Evolutionary conservation across 2,113 vertebrate species (phyloP), one percentile per base, ranked within the genome.

Genomic region (Ursus arctos): DNA sequence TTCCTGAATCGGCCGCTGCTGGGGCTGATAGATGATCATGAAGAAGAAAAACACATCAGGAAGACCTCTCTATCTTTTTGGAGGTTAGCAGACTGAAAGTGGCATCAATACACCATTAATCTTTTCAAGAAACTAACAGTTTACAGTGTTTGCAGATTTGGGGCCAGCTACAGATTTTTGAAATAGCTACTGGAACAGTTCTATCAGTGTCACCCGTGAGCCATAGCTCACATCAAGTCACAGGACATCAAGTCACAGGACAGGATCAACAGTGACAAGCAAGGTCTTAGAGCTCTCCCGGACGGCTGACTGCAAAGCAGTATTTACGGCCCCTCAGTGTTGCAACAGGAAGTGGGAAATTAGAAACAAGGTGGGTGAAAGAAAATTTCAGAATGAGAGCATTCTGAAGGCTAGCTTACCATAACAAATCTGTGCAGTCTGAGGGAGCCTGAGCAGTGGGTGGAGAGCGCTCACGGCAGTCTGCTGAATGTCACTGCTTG

Each of bases 21-120:
- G 90, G 57, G 80, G 57, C 85, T 97, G 97, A 97, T 96, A 77
- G 96, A 98, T 98, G 97, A 85, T 95, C 92, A 97, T 90, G 97
- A 97, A 36, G 96, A 96, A 86, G 87, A 90, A 97, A 98, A 97
- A 92, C 84, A 79, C 92, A 77, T 94, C 88, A 81, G 69, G 71
- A 98, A 97, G 96, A 96, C 92, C 87, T 96, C 71, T 97, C 4
- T 96, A 96, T 97, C 94, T 96, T 95, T 95, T 85, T 91, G 88
- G 96, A 98, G 96, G 97, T 97, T 97, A 97, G 94, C 87, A 97
- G 96, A 95, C 63, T 65, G 92, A 94, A 97, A 96, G 90, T 97
- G 84, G 69, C 87, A 97, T 97, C 95, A 85, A 69, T 92, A 96
- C 57, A 95, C 63, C 95, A 96, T 97, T 97, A 94, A 97, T 98